phyloP scores from a whole-genome alignment of 2,797 vertebrate species.

The Aythya fuligula region DNA sequence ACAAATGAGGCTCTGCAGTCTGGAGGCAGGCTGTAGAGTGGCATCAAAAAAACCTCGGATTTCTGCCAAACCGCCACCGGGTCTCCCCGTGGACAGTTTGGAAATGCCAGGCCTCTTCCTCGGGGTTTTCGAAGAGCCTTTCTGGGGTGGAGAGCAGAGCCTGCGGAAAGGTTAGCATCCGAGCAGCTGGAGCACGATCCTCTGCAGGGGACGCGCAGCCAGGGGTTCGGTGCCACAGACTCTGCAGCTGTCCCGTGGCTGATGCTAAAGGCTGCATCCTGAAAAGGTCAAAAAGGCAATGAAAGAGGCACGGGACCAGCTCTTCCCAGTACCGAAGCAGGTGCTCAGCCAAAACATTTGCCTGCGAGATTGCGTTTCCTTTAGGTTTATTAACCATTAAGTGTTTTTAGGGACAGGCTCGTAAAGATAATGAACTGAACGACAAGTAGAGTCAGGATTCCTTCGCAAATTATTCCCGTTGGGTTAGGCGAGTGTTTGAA shows the following conservation, averaged over 20 bases:
- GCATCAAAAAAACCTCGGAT: background rate
- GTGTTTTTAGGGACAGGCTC: background rate
- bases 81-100: background rate
- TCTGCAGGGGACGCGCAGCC: background rate
- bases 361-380: slow-evolving; percentile 43
- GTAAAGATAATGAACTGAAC: slow-evolving; percentile 31
- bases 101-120: slow-evolving; percentile 36
- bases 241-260: slow-evolving; percentile 33
- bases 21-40: slow-evolving; percentile 22
- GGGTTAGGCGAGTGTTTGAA: background rate
- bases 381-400: slow-evolving; percentile 58
- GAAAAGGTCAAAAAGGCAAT: slow-evolving; percentile 67
- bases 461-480: background rate
- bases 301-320: slow-evolving; percentile 54
- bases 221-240: background rate
- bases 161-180: slow-evolving; percentile 60
- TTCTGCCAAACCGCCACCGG: slow-evolving; percentile 6
- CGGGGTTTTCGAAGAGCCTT: slow-evolving; percentile 8
- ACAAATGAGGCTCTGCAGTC: slow-evolving; percentile 3
- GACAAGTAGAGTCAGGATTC: background rate
- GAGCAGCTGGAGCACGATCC: slow-evolving; percentile 19
- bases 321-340: background rate
- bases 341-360: slow-evolving; percentile 56
- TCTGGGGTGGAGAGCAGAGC: background rate
- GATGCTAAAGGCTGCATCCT: slow-evolving; percentile 26